Percentiles rank a stretch among this genome's conserved stretches.
Evolutionary conservation across 2,797 vertebrate species (phyloP).

Genomic region (Triplophysa yarkandensis): DNA sequence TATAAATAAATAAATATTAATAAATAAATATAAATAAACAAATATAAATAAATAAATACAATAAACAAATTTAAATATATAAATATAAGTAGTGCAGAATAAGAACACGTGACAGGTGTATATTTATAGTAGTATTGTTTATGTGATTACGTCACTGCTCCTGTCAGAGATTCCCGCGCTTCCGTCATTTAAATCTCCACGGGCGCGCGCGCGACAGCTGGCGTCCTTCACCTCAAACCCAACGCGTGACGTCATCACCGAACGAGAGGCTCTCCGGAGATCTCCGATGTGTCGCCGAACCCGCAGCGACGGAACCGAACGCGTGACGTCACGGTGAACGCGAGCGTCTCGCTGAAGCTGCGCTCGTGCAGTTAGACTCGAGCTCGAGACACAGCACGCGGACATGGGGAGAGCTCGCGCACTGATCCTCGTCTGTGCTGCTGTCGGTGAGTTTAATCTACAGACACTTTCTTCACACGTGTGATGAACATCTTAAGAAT

Average conservation of each 20-base stretch:
- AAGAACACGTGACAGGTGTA: background rate
- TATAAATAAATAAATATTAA: too few species aligned
- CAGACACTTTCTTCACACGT: too few species aligned
- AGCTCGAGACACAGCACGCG: background rate
- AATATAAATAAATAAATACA: too few species aligned
- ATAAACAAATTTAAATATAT: too few species aligned
- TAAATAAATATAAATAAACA: too few species aligned
- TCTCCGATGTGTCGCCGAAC: conserved; percentile 4
- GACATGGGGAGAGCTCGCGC: conserved; percentile 36
- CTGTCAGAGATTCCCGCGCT: conserved; percentile 28
- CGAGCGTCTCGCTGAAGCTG: too few species aligned
- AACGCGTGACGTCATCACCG: conserved; percentile 23
- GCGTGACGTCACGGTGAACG: too few species aligned
- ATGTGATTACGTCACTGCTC: background rate
- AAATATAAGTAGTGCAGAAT: too few species aligned
- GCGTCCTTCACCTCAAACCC: background rate
- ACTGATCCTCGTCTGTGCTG: conserved; percentile 25
- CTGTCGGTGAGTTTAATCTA: conserved; percentile 38
- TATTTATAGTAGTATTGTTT: too few species aligned
- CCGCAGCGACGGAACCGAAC: background rate
- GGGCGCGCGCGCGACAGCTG: background rate
- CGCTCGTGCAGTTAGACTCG: too few species aligned
- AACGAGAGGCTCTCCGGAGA: background rate
- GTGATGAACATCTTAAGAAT: too few species aligned
- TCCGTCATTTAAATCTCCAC: conserved; percentile 23